These are phyloP conservation scores for Halcyon leucocephala DNA, from an alignment of 2,797 vertebrate species.

Conservation along the genomic window DNA sequence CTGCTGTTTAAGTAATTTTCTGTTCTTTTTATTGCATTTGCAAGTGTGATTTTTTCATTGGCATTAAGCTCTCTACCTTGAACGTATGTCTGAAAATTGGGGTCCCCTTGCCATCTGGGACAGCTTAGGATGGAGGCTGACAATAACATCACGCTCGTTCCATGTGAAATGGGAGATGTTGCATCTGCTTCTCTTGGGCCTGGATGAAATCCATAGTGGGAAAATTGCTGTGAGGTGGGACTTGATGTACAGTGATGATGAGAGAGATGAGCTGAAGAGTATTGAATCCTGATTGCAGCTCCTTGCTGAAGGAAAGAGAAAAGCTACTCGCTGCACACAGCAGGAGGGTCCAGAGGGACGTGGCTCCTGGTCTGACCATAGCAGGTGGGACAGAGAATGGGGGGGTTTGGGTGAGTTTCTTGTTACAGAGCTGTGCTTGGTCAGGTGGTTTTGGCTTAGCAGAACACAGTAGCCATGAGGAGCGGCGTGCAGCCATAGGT, in stretches of 20 bases:
- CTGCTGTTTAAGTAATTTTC: not conserved
- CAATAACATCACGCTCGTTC: too few species aligned
- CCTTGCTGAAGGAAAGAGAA: not conserved
- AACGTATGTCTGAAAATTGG: not conserved
- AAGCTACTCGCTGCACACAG: not conserved
- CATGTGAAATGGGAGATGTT: not conserved
- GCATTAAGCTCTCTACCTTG: not conserved
- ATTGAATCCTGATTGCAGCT: not conserved
- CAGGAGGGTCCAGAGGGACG: not conserved
- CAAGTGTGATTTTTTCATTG: not conserved
- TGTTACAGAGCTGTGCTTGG: not conserved
- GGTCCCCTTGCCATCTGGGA: not conserved
- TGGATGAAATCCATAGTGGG: not conserved
- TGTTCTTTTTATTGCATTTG: not conserved
- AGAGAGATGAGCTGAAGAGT: not conserved
- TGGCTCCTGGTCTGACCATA: not conserved
- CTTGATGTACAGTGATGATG: not conserved
- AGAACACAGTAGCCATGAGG: not conserved
- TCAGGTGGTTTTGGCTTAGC: not conserved
- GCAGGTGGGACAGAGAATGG: not conserved
- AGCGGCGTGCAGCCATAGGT: not conserved
- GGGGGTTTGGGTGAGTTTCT: not conserved
- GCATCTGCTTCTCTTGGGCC: not conserved
- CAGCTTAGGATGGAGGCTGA: not conserved
- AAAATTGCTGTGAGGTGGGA: not conserved